Evolutionary conservation across 2,888 invertebrate genomes (phyloP).

Genomic region (Tipula unca): DNA sequence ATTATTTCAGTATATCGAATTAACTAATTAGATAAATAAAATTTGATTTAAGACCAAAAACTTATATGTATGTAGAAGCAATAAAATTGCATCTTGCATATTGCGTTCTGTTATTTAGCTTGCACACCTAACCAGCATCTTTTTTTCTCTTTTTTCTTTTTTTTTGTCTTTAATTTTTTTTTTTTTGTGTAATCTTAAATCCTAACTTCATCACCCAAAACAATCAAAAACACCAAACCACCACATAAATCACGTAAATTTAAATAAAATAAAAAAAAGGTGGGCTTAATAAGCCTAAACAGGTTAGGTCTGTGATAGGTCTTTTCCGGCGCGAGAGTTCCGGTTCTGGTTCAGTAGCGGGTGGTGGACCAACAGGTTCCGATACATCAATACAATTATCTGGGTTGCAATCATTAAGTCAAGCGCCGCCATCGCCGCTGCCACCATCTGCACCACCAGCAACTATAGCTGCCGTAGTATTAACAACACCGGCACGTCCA

Average conservation of each 20-base stretch:
- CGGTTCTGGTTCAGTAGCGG: constrained; percentile 54
- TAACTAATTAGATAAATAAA: neutral
- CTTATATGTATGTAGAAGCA: neutral
- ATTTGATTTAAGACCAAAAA: neutral
- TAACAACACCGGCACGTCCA: constrained; percentile 23
- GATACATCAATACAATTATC: constrained; percentile 38
- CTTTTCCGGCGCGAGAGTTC: constrained; percentile 77
- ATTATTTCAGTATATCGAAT: neutral
- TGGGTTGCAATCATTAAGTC: constrained; percentile 19
- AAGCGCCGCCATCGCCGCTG: constrained; percentile 32
- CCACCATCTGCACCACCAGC: constrained; percentile 38
- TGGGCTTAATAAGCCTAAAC: constrained; percentile 79
- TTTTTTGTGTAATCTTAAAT: neutral
- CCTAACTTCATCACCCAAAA: constrained; percentile 9
- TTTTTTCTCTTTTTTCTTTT: constrained; percentile 26
- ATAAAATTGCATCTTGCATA: constrained; percentile 19
- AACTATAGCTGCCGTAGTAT: neutral
- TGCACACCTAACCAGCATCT: constrained; percentile 18
- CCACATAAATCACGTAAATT: neutral
- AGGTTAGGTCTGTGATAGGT: constrained; percentile 80
- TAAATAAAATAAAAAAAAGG: constrained; percentile 44
- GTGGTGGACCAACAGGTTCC: constrained; percentile 43
- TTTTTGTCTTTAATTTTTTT: neutral
- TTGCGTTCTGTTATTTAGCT: constrained; percentile 30
- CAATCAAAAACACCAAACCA: neutral